Percentiles rank a stretch among this genome's conserved stretches.
Evolutionary conservation across 2,888 invertebrate genomes (phyloP).

Genomic region (Tenthredo amoena): DNA sequence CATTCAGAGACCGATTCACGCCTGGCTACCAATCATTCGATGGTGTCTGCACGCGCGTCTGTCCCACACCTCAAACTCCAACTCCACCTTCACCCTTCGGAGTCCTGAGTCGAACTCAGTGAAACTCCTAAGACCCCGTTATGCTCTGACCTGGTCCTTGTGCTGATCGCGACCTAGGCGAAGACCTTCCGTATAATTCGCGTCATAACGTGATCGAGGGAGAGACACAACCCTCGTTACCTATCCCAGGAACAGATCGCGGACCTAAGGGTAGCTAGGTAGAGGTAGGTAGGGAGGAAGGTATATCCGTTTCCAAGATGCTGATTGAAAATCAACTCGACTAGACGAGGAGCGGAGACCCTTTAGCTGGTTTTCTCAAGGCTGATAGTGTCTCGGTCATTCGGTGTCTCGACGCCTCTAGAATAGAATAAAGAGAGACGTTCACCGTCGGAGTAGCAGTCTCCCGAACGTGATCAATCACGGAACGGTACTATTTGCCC

Average conservation of each 20-base stretch:
- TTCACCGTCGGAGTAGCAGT: neutral
- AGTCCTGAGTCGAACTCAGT: conserved; percentile 44
- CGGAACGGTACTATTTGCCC: neutral
- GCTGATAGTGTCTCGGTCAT: neutral
- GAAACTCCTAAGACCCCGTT: neutral
- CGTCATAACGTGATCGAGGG: conserved; percentile 32
- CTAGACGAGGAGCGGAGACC: neutral
- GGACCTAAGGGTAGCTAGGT: neutral
- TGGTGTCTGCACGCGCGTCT: conserved; percentile 9
- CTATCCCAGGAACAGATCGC: neutral
- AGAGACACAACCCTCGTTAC: conserved; percentile 46
- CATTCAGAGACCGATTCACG: conserved; percentile 45
- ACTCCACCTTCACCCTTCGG: conserved; percentile 50
- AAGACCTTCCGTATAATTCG: conserved; percentile 35
- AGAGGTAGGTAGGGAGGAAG: neutral
- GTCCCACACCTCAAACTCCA: conserved; percentile 32
- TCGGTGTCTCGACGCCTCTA: conserved; percentile 2
- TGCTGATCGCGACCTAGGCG: conserved; percentile 3
- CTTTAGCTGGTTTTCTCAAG: conserved; percentile 16
- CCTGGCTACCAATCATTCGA: conserved; percentile 43
- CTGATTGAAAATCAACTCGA: conserved; percentile 25
- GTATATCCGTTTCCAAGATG: conserved; percentile 15
- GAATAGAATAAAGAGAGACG: conserved; percentile 3
- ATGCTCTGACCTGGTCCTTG: neutral
- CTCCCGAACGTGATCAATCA: neutral